Evolutionary conservation across 1,140 invertebrate species (phyloP).

Genomic region (Meloidogyne hapla): DNA sequence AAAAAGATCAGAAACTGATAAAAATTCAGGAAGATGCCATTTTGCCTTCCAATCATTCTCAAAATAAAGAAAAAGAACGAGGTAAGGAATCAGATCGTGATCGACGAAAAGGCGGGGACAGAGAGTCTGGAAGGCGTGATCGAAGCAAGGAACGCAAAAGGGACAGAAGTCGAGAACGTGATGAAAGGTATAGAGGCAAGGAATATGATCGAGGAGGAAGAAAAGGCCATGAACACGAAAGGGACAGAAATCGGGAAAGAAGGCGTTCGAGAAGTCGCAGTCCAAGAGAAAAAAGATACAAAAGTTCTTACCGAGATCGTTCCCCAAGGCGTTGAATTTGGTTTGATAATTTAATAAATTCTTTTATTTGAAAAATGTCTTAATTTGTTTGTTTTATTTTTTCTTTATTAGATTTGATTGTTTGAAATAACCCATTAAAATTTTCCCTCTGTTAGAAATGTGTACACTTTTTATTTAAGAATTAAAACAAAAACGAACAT

Average conservation of each 20-base stretch:
- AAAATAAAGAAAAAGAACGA: neutral
- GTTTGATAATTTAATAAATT: neutral
- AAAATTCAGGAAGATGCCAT: neutral
- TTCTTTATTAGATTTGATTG: too few relatives aligned
- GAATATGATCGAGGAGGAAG: constrained; percentile 2
- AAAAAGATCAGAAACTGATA: too few relatives aligned
- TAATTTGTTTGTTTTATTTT: too few relatives aligned
- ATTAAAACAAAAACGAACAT: too few relatives aligned
- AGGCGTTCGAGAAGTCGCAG: constrained; percentile 23
- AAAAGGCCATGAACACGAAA: neutral
- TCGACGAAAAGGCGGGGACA: neutral
- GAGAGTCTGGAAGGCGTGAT: neutral
- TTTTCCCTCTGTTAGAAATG: too few relatives aligned
- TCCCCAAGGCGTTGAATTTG: neutral
- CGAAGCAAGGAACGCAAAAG: neutral
- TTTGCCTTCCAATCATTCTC: neutral
- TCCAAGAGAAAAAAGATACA: constrained; percentile 7
- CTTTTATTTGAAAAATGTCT: too few relatives aligned
- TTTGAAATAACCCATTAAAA: too few relatives aligned
- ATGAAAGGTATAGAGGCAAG: neutral
- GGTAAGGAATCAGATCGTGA: neutral
- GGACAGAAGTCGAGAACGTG: neutral
- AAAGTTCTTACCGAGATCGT: neutral
- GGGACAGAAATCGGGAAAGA: constrained; percentile 3
- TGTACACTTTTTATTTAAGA: too few relatives aligned